Percentiles rank a stretch among this genome's conserved stretches.
These are phyloP conservation scores for Cottus gobio DNA, from an alignment of 2,113 vertebrate species.

Conservation along the genomic window DNA sequence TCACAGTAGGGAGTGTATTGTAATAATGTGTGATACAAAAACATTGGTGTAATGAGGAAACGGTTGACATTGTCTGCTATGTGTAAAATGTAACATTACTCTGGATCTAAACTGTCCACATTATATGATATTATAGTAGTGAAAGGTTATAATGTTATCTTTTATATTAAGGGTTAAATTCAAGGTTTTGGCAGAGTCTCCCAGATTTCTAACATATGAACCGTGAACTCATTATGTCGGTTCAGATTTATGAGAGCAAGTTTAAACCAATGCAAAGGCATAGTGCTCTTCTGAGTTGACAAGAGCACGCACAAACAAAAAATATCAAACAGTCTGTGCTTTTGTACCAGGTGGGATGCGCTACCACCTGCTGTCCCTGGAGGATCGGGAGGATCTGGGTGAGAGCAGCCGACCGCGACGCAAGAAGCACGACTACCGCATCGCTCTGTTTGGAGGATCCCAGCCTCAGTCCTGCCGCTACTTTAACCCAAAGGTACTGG, in stretches of 20 bases:
- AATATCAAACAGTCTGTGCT: background rate
- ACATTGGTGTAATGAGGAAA: background rate
- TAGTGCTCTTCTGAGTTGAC: background rate
- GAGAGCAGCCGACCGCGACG: slow-evolving; percentile 93
- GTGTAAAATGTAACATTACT: background rate
- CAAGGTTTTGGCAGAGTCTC: background rate
- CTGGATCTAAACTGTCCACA: background rate
- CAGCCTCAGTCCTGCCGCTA: slow-evolving; percentile 98
- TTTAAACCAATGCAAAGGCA: background rate
- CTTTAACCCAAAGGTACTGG: slow-evolving; percentile 94
- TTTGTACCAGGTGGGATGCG: slow-evolving; percentile 75
- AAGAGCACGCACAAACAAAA: background rate
- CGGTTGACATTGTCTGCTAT: background rate
- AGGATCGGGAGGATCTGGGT: slow-evolving; percentile 94
- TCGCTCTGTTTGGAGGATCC: slow-evolving; percentile 96
- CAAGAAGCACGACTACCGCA: slow-evolving; percentile 95
- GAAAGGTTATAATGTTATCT: too few relatives aligned
- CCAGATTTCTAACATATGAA: background rate
- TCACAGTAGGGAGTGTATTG: background rate
- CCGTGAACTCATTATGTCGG: background rate
- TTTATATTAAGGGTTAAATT: too few relatives aligned
- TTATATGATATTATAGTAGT: background rate
- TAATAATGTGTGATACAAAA: background rate
- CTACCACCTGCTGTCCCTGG: slow-evolving; percentile 75
- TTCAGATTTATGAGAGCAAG: background rate